These are phyloP conservation scores for Nanger granti DNA, from an alignment of 2,113 vertebrate species.

Conservation along the genomic window DNA sequence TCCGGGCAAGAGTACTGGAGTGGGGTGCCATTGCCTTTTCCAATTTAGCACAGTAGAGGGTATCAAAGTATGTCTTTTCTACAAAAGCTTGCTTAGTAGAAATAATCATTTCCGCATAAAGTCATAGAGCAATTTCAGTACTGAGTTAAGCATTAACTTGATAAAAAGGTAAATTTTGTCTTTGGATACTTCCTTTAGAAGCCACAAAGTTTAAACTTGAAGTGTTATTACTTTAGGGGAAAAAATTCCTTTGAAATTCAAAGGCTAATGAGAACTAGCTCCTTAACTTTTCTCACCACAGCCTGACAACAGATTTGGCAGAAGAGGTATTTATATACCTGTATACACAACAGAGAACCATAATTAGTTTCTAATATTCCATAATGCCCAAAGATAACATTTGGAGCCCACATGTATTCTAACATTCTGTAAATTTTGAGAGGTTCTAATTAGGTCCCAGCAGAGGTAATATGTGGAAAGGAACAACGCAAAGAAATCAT, in stretches of 20 bases:
- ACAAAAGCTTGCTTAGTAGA: background rate
- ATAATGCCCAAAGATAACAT: slow-evolving; percentile 24
- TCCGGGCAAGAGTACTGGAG: too few relatives aligned
- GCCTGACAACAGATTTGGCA: slow-evolving; percentile 6
- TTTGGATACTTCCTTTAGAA: slow-evolving; percentile 8
- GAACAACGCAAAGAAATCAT: slow-evolving; percentile 28
- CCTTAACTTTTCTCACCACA: background rate
- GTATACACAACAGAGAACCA: background rate
- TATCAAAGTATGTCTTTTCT: background rate
- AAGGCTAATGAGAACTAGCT: slow-evolving; percentile 24
- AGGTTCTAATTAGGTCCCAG: slow-evolving; percentile 49
- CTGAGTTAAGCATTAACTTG: background rate
- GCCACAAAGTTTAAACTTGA: background rate
- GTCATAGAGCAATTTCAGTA: background rate
- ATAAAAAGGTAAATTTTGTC: background rate
- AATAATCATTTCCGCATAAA: background rate
- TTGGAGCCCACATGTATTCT: background rate
- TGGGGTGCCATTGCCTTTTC: too few relatives aligned
- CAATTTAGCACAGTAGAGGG: background rate
- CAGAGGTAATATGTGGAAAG: slow-evolving; percentile 51
- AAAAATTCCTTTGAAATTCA: background rate
- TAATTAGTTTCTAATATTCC: slow-evolving; percentile 14
- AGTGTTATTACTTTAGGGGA: background rate
- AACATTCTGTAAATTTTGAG: slow-evolving; percentile 15
- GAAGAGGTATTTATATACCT: background rate